Conservation (phyloP, 53 echinoderm and acorn worm species). For the Arbacia lixula region DNA sequence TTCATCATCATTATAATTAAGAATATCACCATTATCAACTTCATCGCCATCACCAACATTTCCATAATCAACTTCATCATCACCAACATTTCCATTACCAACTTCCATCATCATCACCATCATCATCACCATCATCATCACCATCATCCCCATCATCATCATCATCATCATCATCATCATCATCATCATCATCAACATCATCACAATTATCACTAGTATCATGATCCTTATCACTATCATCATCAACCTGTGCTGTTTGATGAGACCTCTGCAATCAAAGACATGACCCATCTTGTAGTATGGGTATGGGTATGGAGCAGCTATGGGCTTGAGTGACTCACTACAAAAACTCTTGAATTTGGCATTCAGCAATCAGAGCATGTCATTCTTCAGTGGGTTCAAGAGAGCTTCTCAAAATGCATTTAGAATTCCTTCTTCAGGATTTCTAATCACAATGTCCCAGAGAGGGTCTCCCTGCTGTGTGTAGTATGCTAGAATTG, state of each 20-base stretch:
- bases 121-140: slow-evolving; percentile 1
- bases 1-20: not conserved
- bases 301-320: too few species aligned
- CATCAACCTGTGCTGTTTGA: too few species aligned
- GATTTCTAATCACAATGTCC: too few species aligned
- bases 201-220: too few species aligned
- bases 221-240: too few species aligned
- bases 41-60: not conserved
- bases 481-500: not conserved
- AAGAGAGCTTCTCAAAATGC: not conserved
- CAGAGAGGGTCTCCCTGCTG: not conserved
- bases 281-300: too few species aligned
- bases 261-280: too few species aligned
- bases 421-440: too few species aligned
- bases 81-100: not conserved
- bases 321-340: too few species aligned
- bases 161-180: not conserved
- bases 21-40: not conserved
- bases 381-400: slow-evolving; percentile 7
- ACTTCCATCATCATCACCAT: not conserved
- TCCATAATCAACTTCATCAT: not conserved
- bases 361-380: slow-evolving; percentile 3
- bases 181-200: not conserved
- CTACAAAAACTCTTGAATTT: too few species aligned
- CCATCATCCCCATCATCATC: not conserved